Percentiles rank a stretch among this genome's conserved stretches.
Conservation (phyloP, 2,888 invertebrate genomes). For the Callosobruchus maculatus region DNA sequence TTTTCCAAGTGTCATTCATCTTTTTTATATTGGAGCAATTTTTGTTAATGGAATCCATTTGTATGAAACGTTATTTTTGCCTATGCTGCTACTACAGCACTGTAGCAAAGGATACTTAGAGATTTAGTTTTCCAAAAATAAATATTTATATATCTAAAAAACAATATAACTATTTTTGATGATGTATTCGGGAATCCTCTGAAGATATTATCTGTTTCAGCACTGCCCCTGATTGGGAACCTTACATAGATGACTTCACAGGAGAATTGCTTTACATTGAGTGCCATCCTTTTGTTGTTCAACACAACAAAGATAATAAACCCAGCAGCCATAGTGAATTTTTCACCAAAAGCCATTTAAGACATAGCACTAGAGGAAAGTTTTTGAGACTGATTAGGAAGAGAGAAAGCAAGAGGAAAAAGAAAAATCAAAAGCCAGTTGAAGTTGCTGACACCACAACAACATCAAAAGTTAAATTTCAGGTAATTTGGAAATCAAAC, state of each 20-base stretch:
- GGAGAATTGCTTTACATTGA: constrained; percentile 68
- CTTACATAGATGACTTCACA: constrained; percentile 57
- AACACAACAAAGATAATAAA: constrained; percentile 34
- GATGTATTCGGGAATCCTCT: no score
- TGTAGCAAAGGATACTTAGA: no score
- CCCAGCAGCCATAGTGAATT: constrained; percentile 26
- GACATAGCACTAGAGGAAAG: constrained; percentile 50
- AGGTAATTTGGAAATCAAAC: constrained; percentile 8
- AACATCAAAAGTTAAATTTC: constrained; percentile 32
- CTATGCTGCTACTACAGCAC: no score
- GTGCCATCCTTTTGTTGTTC: constrained; percentile 49
- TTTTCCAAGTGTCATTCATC: no score
- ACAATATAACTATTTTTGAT: no score
- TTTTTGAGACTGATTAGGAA: constrained; percentile 53
- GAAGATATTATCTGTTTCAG: no score
- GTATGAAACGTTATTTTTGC: no score
- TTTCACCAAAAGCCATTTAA: constrained; percentile 43
- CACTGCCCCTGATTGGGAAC: constrained; percentile 68
- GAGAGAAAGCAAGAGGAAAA: constrained; percentile 52
- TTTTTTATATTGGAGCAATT: no score
- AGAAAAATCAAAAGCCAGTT: constrained; percentile 35
- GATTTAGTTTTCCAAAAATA: no score
- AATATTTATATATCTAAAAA: no score
- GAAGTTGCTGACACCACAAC: constrained; percentile 29
- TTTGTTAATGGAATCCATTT: no score